phyloP scores from a whole-genome alignment of 2,888 invertebrate species.

The Acanthoscelides obtectus region DNA sequence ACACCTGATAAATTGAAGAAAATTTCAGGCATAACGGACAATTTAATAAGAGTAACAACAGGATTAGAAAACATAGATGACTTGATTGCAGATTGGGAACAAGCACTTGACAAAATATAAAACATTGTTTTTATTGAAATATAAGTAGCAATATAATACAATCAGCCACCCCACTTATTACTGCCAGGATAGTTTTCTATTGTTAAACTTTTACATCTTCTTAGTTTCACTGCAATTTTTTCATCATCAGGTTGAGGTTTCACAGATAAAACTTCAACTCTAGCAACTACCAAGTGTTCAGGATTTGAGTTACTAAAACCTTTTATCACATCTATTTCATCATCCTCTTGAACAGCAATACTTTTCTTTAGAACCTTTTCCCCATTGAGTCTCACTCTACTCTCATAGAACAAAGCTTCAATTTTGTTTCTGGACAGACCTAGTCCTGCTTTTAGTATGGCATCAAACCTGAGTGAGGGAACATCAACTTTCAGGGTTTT shows the following conservation, averaged over 20 bases:
- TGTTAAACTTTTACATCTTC: constrained; percentile 63
- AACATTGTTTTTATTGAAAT: not conserved
- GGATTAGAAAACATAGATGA: constrained; percentile 3
- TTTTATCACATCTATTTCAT: constrained; percentile 75
- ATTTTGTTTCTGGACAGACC: constrained; percentile 74
- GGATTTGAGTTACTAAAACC: constrained; percentile 63
- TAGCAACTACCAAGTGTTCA: constrained; percentile 62
- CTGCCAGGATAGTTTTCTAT: constrained; percentile 63
- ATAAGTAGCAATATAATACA: not conserved
- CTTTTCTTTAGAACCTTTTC: constrained; percentile 73
- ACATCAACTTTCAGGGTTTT: constrained; percentile 62
- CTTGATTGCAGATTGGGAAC: constrained; percentile 1
- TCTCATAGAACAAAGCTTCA: constrained; percentile 74
- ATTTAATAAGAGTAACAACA: not conserved
- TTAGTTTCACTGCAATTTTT: constrained; percentile 55
- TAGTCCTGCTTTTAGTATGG: constrained; percentile 63
- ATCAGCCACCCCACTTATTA: constrained; percentile 14
- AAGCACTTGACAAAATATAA: not conserved
- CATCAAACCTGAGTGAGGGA: constrained; percentile 66
- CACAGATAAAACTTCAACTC: constrained; percentile 61
- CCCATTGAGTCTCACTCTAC: constrained; percentile 75
- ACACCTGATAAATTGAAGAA: not conserved
- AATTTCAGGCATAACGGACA: not conserved
- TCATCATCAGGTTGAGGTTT: constrained; percentile 53
- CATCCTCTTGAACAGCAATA: constrained; percentile 57